Evolutionary conservation across 2,113 vertebrate genomes (phyloP).

Genomic region (Athene cunicularia): DNA sequence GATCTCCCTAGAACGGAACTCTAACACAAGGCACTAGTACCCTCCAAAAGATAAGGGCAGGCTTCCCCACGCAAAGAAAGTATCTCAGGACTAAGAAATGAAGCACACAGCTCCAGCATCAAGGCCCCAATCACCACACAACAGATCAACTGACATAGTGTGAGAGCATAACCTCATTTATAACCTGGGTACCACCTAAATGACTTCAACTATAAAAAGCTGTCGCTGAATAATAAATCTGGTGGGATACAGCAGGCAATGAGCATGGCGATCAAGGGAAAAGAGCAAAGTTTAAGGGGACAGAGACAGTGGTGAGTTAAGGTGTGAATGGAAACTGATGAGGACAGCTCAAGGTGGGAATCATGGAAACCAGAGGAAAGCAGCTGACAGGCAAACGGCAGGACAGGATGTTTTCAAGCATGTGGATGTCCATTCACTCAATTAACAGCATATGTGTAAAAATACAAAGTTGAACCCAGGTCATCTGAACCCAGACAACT

Average conservation of each 20-base stretch:
- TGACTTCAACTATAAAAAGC: not conserved
- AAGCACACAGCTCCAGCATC: not conserved
- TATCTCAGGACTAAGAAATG: not conserved
- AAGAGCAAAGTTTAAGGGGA: not conserved
- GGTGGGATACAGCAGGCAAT: not conserved
- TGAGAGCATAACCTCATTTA: not conserved
- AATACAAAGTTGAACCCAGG: not conserved
- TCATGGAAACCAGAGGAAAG: not conserved
- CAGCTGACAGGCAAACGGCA: rapidly evolving
- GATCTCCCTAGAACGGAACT: not conserved
- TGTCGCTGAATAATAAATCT: not conserved
- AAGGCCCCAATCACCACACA: not conserved
- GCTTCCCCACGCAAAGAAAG: not conserved
- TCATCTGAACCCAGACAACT: not conserved
- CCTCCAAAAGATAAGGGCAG: not conserved
- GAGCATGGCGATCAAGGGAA: not conserved
- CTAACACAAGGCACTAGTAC: not conserved
- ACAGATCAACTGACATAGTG: not conserved
- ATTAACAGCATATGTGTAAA: not conserved
- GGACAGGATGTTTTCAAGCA: not conserved
- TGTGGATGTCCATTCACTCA: not conserved
- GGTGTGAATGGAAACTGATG: not conserved
- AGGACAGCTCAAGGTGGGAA: not conserved
- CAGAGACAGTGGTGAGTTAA: not conserved
- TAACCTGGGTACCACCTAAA: not conserved